These are phyloP conservation scores for Paratrypauchen microcephalus DNA, from an alignment of 2,797 vertebrate species.

Conservation along the genomic window DNA sequence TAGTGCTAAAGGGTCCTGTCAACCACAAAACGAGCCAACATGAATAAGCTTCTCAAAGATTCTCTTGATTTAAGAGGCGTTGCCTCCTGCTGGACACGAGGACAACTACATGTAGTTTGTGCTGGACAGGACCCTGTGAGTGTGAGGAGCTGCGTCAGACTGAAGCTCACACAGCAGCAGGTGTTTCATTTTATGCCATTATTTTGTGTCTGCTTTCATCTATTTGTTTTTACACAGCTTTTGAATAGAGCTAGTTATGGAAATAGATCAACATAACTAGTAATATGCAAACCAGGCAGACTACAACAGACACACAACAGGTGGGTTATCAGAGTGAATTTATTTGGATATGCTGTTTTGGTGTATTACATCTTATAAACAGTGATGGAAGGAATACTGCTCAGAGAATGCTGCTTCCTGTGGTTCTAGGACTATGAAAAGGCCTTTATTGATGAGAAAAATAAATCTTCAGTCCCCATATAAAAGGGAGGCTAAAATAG, in stretches of 20 bases:
- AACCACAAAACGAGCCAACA: neutral
- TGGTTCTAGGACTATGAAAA: neutral
- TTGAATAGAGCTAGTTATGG: constrained; percentile 30
- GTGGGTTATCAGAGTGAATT: constrained; percentile 40
- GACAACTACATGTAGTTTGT: constrained; percentile 1
- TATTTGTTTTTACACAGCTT: constrained; percentile 26
- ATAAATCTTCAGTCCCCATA: neutral
- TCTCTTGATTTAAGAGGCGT: constrained; percentile 9
- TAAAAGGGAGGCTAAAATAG: constrained; percentile 11
- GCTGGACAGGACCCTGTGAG: constrained; percentile 1
- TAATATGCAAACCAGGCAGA: constrained; percentile 4
- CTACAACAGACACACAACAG: constrained; percentile 30
- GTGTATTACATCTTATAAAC: constrained; percentile 22
- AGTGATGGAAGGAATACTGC: neutral
- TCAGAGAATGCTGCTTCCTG: neutral
- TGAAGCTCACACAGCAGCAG: constrained; percentile 30
- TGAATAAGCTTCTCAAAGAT: neutral
- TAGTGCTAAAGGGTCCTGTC: too few relatives aligned
- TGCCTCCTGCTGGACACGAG: constrained; percentile 48
- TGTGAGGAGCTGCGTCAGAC: neutral
- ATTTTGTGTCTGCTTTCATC: constrained; percentile 17
- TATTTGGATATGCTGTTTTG: constrained; percentile 15
- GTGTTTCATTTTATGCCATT: constrained; percentile 40
- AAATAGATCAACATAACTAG: constrained; percentile 29
- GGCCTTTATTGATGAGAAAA: constrained; percentile 8